Evolutionary conservation across 2,888 invertebrate genomes (phyloP), one percentile per base, ranked within the genome.

Genomic region (Brenthis daphne): DNA sequence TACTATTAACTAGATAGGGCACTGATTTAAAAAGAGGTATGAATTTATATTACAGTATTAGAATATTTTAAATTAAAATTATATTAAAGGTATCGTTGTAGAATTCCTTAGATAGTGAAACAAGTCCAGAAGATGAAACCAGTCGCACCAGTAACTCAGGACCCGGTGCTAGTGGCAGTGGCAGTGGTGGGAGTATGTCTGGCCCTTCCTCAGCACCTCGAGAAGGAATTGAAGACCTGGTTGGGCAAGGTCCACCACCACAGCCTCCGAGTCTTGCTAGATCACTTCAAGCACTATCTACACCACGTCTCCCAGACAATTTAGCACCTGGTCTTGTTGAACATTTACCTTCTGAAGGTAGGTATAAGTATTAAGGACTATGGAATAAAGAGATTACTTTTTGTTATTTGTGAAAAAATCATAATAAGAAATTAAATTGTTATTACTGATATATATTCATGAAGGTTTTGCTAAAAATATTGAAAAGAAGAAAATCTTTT

Each of bases 291-390:
- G 93, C 94, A 47, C 85, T 96, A 13, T 93, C 94, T 3, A 94
- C 93, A 33, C 94, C 94, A 0, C 84, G 94, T n/a, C 92, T 90
- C 3, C 90, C 93, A n/a, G 94, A 94, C 71, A 92, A 93, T 74
- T 80, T 94, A 1, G 94, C 95, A 6, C 94, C 94, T 4, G 95
- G 95, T 0, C 83, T 96, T 0, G 94, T 96, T 6, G 95, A 96
- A 78, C 94, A 95, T 73, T 84, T 96, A 67, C 96, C 96, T 20
- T 95, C 96, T 65, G 96, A 96, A 94, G 95, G 95, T 95, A 76
- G 11, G 2, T 11, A 24, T 37, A 37, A 43, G 37, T 8, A 43
- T 1, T 8, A 3, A 53, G 16, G 11, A 6, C 12, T 51, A 14
- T n/a, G 8, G 12, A 51, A 51, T 5, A 51, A 51, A 37, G 37